Conservation (phyloP, 2,888 invertebrate genomes). For the Heliconius charithonia region DNA sequence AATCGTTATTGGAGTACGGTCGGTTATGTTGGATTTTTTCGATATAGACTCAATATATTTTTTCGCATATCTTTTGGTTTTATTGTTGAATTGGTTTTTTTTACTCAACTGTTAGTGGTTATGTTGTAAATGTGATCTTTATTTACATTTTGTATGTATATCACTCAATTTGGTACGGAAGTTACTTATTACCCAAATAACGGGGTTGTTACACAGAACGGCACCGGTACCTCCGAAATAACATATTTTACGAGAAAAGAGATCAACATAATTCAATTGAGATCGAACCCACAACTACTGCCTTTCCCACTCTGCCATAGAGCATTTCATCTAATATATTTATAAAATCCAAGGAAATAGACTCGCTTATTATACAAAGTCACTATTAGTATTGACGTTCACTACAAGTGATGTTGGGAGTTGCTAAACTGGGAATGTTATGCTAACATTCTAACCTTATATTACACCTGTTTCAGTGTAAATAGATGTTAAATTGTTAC, state of each 20-base stretch:
- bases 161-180: not conserved
- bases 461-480: not conserved
- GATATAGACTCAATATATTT: not conserved
- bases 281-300: not conserved
- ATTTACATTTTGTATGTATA: not conserved
- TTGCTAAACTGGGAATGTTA: conserved; percentile 19
- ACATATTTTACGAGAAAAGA: no score
- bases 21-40: conserved; percentile 3
- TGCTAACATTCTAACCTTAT: conserved; percentile 8
- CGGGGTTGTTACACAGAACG: no score
- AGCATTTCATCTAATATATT: not conserved
- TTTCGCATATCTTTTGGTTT: not conserved
- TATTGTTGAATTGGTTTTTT: not conserved
- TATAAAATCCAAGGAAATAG: not conserved
- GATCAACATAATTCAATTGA: no score
- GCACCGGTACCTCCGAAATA: no score
- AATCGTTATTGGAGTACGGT: conserved; percentile 14
- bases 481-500: not conserved
- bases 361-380: conserved; percentile 20
- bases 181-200: not conserved
- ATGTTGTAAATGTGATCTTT: not conserved
- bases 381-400: conserved; percentile 20
- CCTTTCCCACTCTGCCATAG: not conserved
- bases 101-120: not conserved
- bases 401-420: not conserved